A percentile compares a stretch with the other conserved stretches of the same genome.
phyloP scores from a whole-genome alignment of 53 echinoderm and acorn worm genomes.

The Temnopleurus reevesii region DNA sequence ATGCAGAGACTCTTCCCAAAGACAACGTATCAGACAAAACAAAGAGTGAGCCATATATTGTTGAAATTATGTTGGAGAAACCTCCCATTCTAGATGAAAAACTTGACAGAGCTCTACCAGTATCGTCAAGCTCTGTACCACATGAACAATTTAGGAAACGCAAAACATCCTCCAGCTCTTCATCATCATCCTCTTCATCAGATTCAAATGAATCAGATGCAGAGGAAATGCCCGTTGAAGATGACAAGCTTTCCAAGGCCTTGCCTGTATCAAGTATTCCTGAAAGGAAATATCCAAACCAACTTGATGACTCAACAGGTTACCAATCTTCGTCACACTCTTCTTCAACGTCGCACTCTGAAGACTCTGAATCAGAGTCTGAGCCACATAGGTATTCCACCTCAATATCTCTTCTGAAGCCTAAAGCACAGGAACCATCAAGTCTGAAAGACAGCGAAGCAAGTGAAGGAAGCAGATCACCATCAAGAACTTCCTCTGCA shows the following conservation, averaged over 20 bases:
- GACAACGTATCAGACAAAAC: background rate
- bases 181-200: constrained; percentile 5
- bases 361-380: constrained; percentile 16
- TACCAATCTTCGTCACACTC: background rate
- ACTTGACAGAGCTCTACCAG: constrained; percentile 6
- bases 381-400: background rate
- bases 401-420: background rate
- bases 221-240: constrained; percentile 13
- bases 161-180: background rate
- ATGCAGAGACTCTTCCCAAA: background rate
- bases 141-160: background rate
- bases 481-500: background rate
- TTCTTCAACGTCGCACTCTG: constrained; percentile 8
- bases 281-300: background rate
- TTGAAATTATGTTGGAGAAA: constrained; percentile 24
- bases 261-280: background rate
- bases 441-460: background rate
- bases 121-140: background rate
- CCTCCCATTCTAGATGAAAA: constrained; percentile 9
- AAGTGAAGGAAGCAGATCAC: background rate
- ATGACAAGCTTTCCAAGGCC: background rate
- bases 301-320: background rate
- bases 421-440: background rate
- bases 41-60: constrained; percentile 13
- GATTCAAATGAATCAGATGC: background rate